Conservation (phyloP, 1,140 invertebrate species). For the Orius laevigatus region DNA sequence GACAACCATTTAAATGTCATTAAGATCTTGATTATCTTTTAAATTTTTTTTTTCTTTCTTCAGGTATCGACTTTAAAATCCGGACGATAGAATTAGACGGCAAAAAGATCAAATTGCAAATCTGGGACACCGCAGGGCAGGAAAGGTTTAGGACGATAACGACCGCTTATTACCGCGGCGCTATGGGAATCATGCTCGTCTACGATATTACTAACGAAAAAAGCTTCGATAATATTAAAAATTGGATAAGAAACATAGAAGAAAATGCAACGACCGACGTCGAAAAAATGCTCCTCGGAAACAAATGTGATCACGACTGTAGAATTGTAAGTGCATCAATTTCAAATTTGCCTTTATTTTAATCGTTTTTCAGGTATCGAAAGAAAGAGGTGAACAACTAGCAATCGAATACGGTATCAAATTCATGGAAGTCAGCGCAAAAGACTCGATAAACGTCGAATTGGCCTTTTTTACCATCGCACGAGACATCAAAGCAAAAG, state of each 20-base stretch:
- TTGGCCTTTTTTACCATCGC: conserved; percentile 85
- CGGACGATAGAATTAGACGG: conserved; percentile 94
- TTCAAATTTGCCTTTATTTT: background rate
- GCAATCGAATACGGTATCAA: conserved; percentile 83
- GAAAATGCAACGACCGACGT: conserved; percentile 89
- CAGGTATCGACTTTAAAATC: conserved; percentile 99
- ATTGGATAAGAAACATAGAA: conserved; percentile 98
- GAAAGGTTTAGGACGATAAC: conserved; percentile 95
- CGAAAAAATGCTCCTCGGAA: conserved; percentile 88
- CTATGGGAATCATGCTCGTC: conserved; percentile 98
- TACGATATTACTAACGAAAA: conserved; percentile 98
- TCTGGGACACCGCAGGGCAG: conserved; percentile 96
- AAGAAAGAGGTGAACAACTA: conserved; percentile 54
- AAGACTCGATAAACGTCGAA: conserved; percentile 80
- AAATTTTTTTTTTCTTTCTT: conserved; percentile 25
- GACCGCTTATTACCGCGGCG: conserved; percentile 93
- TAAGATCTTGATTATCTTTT: background rate
- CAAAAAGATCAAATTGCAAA: conserved; percentile 96
- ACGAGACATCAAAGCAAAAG: conserved; percentile 85
- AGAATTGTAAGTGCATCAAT: conserved; percentile 56
- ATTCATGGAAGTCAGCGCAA: conserved; percentile 87
- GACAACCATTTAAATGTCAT: too few species aligned
- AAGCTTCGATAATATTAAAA: conserved; percentile 97
- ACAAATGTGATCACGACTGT: conserved; percentile 86
- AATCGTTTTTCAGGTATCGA: conserved; percentile 33